Percentiles rank a stretch among this genome's conserved stretches.
Conservation (phyloP, 2,888 invertebrate species). For the Cataglyphis albicans region DNA sequence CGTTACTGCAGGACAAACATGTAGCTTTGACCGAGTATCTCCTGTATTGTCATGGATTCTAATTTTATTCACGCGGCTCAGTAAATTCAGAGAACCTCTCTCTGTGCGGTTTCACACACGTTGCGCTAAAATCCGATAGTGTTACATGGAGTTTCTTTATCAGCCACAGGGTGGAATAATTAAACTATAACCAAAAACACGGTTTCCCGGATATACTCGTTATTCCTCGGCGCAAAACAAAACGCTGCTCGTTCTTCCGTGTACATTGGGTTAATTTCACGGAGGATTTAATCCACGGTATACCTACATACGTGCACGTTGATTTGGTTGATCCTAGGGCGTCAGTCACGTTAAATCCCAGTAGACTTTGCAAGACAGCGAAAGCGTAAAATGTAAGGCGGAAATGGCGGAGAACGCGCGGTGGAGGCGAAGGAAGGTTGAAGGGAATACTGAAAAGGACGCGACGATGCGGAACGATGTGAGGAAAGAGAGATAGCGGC, state of each 20-base stretch:
- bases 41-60: conserved; percentile 58
- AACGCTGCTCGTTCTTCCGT: conserved; percentile 50
- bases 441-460: not conserved
- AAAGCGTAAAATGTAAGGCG: conserved; percentile 60
- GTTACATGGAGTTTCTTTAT: conserved; percentile 36
- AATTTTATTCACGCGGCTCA: conserved; percentile 55
- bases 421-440: not conserved
- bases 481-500: conserved; percentile 17
- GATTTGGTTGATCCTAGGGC: conserved; percentile 72
- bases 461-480: conserved; percentile 3
- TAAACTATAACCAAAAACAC: conserved; percentile 39
- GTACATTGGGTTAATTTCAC: conserved; percentile 59
- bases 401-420: conserved; percentile 4
- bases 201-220: conserved; percentile 25
- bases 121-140: conserved; percentile 2
- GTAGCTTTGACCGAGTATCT: conserved; percentile 78
- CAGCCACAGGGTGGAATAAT: conserved; percentile 31
- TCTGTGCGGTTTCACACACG: not conserved
- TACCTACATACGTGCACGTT: conserved; percentile 62
- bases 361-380: conserved; percentile 61
- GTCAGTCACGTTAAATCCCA: conserved; percentile 75
- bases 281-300: conserved; percentile 69
- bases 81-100: conserved; percentile 31
- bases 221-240: conserved; percentile 19
- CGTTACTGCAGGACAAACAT: conserved; percentile 78